These are phyloP conservation scores for Epinephelus coioides DNA, from an alignment of 2,797 vertebrate species.

Conservation along the genomic window DNA sequence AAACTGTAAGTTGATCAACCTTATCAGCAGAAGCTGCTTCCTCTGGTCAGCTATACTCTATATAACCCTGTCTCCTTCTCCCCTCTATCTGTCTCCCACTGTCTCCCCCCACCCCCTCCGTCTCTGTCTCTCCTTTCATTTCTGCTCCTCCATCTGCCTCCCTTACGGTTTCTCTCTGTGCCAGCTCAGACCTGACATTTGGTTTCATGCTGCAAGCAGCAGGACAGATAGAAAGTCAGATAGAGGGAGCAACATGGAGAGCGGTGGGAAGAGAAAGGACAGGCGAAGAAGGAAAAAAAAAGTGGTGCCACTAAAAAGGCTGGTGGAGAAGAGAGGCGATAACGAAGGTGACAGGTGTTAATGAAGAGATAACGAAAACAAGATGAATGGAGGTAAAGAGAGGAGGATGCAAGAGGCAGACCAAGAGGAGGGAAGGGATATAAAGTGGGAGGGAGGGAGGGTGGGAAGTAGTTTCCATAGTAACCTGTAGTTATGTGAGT, in stretches of 20 bases:
- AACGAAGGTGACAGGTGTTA: conserved; percentile 21
- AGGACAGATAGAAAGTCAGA: conserved; percentile 39
- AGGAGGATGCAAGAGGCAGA: conserved; percentile 32
- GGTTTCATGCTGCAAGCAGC: conserved; percentile 50
- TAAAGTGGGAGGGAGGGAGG: conserved; percentile 8
- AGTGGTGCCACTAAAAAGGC: not conserved
- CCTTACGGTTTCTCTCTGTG: conserved; percentile 22
- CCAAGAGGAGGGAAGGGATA: conserved; percentile 20
- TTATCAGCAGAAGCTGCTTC: not conserved
- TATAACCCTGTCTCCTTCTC: not conserved
- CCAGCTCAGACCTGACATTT: conserved; percentile 63
- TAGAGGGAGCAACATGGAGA: conserved; percentile 7
- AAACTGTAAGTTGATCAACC: not conserved
- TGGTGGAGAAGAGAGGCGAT: not conserved
- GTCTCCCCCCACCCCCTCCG: not conserved
- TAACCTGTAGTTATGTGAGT: conserved; percentile 65
- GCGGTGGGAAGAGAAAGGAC: not conserved
- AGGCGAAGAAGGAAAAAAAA: not conserved
- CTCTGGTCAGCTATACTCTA: not conserved
- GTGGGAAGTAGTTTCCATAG: conserved; percentile 72
- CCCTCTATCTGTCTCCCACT: not conserved
- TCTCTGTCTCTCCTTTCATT: conserved; percentile 8
- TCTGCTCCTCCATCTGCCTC: conserved; percentile 27
- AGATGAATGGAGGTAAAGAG: conserved; percentile 31
- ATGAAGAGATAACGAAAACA: conserved; percentile 25